A percentile compares a stretch with the other conserved stretches of the same genome.
These are phyloP conservation scores for Polyploca ridens DNA, from an alignment of 2,888 invertebrate species.

Conservation along the genomic window DNA sequence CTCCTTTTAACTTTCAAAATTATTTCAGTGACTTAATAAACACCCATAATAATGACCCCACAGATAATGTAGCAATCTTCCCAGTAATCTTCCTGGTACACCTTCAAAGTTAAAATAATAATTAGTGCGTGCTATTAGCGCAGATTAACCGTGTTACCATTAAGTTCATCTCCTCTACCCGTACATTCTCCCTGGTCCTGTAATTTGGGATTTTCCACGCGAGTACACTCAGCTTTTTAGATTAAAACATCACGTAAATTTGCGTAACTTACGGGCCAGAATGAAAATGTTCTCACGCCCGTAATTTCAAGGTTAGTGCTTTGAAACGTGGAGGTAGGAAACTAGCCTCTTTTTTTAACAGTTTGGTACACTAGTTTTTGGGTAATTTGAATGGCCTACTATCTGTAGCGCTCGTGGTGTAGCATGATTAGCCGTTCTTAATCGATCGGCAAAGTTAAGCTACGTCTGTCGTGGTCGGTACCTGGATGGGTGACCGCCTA, in stretches of 20 bases:
- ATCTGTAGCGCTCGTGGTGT: no score
- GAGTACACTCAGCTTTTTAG: constrained; percentile 56
- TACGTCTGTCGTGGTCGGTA: no score
- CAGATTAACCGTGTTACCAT: not conserved
- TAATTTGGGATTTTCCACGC: constrained; percentile 53
- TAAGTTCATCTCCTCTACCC: constrained; percentile 22
- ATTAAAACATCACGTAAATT: constrained; percentile 67
- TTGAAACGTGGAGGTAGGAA: constrained; percentile 19
- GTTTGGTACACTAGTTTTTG: no score
- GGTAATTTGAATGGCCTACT: no score
- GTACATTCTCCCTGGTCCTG: constrained; percentile 27
- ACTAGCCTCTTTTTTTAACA: not conserved
- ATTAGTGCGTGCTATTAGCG: not conserved
- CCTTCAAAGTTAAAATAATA: not conserved
- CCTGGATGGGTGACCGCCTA: no score
- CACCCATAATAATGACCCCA: no score
- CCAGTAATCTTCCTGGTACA: no score
- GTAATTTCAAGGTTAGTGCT: constrained; percentile 52
- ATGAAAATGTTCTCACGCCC: constrained; percentile 50
- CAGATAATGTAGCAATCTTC: no score
- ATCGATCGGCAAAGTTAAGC: no score
- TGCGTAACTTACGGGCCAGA: constrained; percentile 49
- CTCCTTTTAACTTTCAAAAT: no score
- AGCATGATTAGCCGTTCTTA: no score
- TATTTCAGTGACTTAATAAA: no score